Conservation (phyloP, 2,888 invertebrate species). For the Bursaphelenchus okinawaensis region DNA sequence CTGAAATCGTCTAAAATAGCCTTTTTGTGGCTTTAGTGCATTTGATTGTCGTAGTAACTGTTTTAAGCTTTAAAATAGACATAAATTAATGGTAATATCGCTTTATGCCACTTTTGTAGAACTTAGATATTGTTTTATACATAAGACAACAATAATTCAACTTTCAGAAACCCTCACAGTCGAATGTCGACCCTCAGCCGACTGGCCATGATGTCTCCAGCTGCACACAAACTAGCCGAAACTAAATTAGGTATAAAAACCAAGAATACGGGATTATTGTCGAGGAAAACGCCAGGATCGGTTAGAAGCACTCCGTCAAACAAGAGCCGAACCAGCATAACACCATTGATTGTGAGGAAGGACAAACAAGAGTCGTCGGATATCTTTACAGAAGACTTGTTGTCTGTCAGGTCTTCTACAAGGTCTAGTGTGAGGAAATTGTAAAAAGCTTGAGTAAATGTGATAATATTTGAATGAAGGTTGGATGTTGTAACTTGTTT, state of each 20-base stretch:
- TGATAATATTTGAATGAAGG: too few species aligned
- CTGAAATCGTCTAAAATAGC: too few species aligned
- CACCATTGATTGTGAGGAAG: not conserved
- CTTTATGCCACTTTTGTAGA: too few species aligned
- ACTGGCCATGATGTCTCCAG: constrained; percentile 85
- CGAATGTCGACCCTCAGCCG: constrained; percentile 64
- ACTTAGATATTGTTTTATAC: too few species aligned
- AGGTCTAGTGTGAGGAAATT: not conserved
- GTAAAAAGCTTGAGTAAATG: too few species aligned
- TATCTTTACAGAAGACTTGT: not conserved
- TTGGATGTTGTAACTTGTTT: too few species aligned
- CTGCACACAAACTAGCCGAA: constrained; percentile 79
- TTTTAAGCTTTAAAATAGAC: too few species aligned
- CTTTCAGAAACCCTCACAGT: constrained; percentile 21
- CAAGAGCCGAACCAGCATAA: not conserved
- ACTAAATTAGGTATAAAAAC: constrained; percentile 64
- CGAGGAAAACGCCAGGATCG: not conserved
- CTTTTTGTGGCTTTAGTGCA: too few species aligned
- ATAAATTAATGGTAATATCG: too few species aligned
- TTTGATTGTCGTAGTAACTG: too few species aligned
- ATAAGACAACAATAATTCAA: too few species aligned
- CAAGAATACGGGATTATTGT: constrained; percentile 6
- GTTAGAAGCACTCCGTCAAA: not conserved
- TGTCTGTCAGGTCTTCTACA: not conserved
- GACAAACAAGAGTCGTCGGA: not conserved